phyloP scores from a whole-genome alignment of 2,797 vertebrate species.

The Todus mexicanus region DNA sequence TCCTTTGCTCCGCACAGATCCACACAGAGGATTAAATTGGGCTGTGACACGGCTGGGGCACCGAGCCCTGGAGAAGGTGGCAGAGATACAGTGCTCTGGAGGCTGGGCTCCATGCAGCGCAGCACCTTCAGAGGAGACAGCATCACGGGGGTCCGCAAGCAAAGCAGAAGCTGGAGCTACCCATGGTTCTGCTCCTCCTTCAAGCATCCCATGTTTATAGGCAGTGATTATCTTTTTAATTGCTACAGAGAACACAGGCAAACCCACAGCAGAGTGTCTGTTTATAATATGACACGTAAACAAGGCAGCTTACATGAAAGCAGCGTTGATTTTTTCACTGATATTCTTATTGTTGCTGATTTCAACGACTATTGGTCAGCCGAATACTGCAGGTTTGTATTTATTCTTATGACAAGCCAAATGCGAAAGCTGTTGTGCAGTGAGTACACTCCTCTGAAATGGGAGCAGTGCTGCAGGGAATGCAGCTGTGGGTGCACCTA shows the following conservation, averaged over 20 bases:
- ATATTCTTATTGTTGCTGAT: background rate
- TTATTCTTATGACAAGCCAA: background rate
- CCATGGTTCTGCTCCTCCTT: background rate
- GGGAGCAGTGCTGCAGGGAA: background rate
- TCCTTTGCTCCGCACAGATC: background rate
- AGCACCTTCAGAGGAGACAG: background rate
- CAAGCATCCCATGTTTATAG: background rate
- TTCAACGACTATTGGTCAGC: background rate
- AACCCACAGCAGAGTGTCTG: background rate
- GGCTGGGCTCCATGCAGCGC: accelerated
- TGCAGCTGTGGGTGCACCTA: background rate
- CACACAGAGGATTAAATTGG: background rate
- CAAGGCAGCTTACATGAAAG: background rate
- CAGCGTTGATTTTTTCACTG: background rate
- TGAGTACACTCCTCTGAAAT: background rate
- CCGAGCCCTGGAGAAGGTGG: accelerated
- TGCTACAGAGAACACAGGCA: background rate
- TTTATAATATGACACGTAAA: background rate
- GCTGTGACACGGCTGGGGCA: background rate
- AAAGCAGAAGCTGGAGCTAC: background rate
- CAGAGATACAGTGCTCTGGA: background rate
- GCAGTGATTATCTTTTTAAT: background rate
- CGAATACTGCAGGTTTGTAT: background rate
- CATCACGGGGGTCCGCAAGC: background rate
- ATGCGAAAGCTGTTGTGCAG: background rate